A percentile compares a stretch with the other conserved stretches of the same genome.
Conservation (phyloP, 2,113 vertebrate species). For the Prolemur simus region DNA sequence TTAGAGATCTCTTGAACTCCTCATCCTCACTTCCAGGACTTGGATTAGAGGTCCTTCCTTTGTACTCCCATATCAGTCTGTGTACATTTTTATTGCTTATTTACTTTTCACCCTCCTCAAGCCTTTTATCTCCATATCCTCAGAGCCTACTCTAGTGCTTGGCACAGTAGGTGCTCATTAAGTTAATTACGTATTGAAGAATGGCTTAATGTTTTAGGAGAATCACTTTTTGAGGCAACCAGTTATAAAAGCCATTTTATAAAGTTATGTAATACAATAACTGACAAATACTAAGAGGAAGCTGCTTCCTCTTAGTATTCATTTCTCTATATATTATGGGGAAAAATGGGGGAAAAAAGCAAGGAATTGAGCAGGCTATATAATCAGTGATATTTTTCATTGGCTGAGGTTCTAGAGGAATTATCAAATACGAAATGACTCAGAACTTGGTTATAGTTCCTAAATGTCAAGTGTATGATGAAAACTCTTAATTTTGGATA, state of each 20-base stretch:
- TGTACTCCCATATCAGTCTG: neutral
- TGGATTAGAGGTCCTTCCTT: neutral
- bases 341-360: neutral
- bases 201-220: neutral
- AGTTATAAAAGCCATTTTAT: conserved; percentile 11
- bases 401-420: neutral
- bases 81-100: neutral
- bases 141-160: neutral
- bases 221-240: neutral
- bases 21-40: neutral
- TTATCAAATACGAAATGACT: conserved; percentile 19
- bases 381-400: neutral
- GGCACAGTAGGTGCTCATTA: neutral
- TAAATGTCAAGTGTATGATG: conserved; percentile 2
- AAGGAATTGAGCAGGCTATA: neutral
- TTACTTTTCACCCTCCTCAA: neutral
- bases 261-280: neutral
- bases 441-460: conserved; percentile 1
- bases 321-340: too few species aligned
- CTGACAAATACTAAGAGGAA: neutral
- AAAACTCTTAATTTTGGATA: neutral
- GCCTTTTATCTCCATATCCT: neutral
- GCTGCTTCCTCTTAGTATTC: too few species aligned
- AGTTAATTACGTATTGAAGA: neutral
- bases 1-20: neutral